Evolutionary conservation across 2,888 invertebrate genomes (phyloP).

Genomic region (Ophion obscuratus): DNA sequence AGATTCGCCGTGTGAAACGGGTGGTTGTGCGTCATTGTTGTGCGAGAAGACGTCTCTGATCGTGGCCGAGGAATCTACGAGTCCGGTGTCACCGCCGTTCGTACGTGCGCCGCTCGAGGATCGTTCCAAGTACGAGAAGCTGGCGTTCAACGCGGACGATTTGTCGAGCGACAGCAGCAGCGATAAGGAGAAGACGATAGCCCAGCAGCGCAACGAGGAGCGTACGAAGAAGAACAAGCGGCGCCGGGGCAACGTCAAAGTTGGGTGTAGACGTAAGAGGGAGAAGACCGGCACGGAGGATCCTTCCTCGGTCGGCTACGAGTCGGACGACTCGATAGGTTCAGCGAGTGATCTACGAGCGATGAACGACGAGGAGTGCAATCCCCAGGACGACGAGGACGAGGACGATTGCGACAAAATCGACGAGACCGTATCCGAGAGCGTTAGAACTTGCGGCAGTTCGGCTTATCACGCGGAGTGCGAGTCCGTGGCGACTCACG

Average conservation of each 20-base stretch:
- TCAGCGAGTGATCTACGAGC: slow-evolving; percentile 89
- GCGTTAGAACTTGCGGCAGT: slow-evolving; percentile 88
- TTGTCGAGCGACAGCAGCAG: slow-evolving; percentile 84
- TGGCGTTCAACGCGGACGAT: slow-evolving; percentile 87
- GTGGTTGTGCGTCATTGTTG: slow-evolving; percentile 60
- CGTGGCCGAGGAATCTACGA: slow-evolving; percentile 75
- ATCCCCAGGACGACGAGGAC: slow-evolving; percentile 78
- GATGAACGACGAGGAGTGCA: slow-evolving; percentile 83
- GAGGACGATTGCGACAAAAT: slow-evolving; percentile 80
- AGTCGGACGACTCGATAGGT: slow-evolving; percentile 89
- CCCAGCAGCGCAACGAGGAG: slow-evolving; percentile 77
- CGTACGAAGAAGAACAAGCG: slow-evolving; percentile 82
- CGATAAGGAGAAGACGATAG: slow-evolving; percentile 77
- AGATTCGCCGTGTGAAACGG: slow-evolving; percentile 73
- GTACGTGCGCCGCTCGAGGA: slow-evolving; percentile 88
- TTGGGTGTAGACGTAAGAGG: slow-evolving; percentile 69
- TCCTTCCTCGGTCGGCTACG: slow-evolving; percentile 81
- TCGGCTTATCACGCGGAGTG: slow-evolving; percentile 90
- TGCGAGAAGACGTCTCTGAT: slow-evolving; percentile 84
- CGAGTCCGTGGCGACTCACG: slow-evolving; percentile 88
- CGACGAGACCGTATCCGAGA: slow-evolving; percentile 87
- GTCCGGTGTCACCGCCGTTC: slow-evolving; percentile 85
- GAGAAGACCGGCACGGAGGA: slow-evolving; percentile 49
- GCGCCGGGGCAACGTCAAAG: slow-evolving; percentile 75
- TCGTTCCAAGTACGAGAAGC: slow-evolving; percentile 91